Base-by-base conservation (phyloP, 2,113 vertebrate genomes). In the Indicator maculatus region DNA sequence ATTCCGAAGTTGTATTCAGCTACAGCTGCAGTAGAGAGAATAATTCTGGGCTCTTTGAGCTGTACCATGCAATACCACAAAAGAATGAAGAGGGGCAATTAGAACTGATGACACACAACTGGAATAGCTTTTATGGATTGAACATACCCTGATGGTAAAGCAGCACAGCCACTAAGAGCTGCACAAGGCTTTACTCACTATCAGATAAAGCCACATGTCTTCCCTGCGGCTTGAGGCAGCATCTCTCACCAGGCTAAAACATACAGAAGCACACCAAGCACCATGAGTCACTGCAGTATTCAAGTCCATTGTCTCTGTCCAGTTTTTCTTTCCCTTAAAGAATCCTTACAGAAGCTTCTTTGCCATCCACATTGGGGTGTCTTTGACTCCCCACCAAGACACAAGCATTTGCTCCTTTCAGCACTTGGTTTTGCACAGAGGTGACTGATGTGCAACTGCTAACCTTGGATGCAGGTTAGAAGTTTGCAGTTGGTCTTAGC, bases 91-190 rank as follows among this genome's bases (percentile, higher is more conserved):
- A 52, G 11, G 10, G 27, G 33, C 36, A 81, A 84, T 90, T 86
- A 78, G 81, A 88, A 79, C 8, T 33, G 89, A 82, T 90, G 93
- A 94, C 86, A 92, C 77, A 90, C 28, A 56, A 53, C 50, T 86
- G 77, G 74, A 84, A 55, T 20, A 63, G 59, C 66, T 55, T 75
- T 61, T 28, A 39, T 69, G 86, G 61, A 50, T 30, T 93, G 73
- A 65, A 61, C 44, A 55, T 16, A 63, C 47, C 1, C 1, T 1
- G n/a, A 31, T 61, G 70, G 76, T 74, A 93, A 60, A 15, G 83
- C 86, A 90, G 28, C 39, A 47, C 45, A 47, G 72, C 80, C 83
- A 65, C 70, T 7, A 26, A 80, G 70, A 84, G 83, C 86, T 90
- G 59, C 3, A 5, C 69, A 79, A 92, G 0, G 21, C 73, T 90